Base-by-base conservation (phyloP, 2,113 vertebrate genomes). In the Datnioides undecimradiatus region DNA sequence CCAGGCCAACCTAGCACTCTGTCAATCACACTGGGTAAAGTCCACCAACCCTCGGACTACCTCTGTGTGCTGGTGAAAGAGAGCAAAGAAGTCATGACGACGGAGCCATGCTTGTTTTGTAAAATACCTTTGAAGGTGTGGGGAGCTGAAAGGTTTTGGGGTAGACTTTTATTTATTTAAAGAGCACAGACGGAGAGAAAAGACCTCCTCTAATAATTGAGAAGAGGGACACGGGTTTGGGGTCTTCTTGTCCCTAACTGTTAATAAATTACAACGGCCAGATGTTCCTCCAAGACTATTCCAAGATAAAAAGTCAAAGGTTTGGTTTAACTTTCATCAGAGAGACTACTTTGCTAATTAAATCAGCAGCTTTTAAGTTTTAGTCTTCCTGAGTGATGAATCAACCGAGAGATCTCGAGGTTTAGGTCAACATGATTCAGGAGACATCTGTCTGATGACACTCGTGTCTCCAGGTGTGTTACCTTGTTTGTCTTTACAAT, bases 21-120 rank as follows among this genome's bases (percentile, higher is more conserved):
- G 82, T 86, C 90, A 82, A 40, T 91, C 88, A 91, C 64, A 58
- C 7, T 36, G 40, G 54, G 59, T 66, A 45, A 36, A 72, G 57
- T 31, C 21, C 31, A 48, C 13, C 29, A 7, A 55, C 27, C 57
- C 40, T 52, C 36, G 60, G 67, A 59, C 34, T 27, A 40, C 31
- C 36, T 71, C 66, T 49, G 48, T 73, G 17, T 65, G 45, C 17
- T 48, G 40, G 9, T 36, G 65, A 82, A 58, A 34, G 27, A 49
- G 41, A 23, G 23, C 29, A 58, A 29, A 38, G n/a, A 2, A 16
- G 33, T 21, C 21, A 25, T 27, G 12, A 46, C 21, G 23, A 73
- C n/a, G 34, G 57, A 73, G 40, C 31, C 9, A 16, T 9, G 1
- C 1, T 48, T 73, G 36, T 49, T 55, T 34, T 62, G 21, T 2